Conservation (phyloP, 2,113 vertebrate species). For the Aphyosemion australe region DNA sequence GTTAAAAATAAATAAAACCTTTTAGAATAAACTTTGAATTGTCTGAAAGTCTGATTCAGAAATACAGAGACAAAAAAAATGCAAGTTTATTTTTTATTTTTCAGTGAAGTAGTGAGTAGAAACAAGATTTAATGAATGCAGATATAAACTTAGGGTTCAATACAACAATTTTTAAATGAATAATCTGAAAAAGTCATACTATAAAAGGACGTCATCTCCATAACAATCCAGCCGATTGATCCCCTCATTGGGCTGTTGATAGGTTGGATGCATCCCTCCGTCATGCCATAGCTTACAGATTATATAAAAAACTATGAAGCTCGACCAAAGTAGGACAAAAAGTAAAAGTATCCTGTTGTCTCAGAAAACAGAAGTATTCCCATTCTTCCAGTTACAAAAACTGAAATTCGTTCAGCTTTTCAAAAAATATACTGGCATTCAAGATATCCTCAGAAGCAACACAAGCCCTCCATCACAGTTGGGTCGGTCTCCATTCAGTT, state of each 20-base stretch:
- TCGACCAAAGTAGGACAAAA: neutral
- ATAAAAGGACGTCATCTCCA: slow-evolving; percentile 63
- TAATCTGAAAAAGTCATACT: slow-evolving; percentile 49
- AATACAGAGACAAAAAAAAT: too few species aligned
- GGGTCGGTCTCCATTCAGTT: slow-evolving; percentile 7
- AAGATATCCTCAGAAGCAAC: slow-evolving; percentile 4
- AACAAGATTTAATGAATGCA: neutral
- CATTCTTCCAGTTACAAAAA: neutral
- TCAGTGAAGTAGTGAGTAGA: too few species aligned
- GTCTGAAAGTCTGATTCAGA: neutral
- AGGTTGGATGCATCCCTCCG: slow-evolving; percentile 53
- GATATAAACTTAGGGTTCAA: neutral
- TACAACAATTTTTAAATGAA: neutral
- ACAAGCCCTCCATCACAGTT: slow-evolving; percentile 14
- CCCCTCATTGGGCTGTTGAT: slow-evolving; percentile 43
- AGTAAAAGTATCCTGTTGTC: neutral
- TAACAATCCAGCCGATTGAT: slow-evolving; percentile 57
- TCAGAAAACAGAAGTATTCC: neutral
- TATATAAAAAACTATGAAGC: slow-evolving; percentile 18
- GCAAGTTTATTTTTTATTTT: too few species aligned
- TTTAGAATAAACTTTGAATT: neutral
- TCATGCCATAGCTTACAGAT: slow-evolving; percentile 46
- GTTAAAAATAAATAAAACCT: neutral
- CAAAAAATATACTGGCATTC: neutral
- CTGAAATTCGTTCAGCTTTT: neutral